These are phyloP conservation scores for Drosophila mimetica DNA, from an alignment of 2,888 invertebrate genomes.

Conservation along the genomic window DNA sequence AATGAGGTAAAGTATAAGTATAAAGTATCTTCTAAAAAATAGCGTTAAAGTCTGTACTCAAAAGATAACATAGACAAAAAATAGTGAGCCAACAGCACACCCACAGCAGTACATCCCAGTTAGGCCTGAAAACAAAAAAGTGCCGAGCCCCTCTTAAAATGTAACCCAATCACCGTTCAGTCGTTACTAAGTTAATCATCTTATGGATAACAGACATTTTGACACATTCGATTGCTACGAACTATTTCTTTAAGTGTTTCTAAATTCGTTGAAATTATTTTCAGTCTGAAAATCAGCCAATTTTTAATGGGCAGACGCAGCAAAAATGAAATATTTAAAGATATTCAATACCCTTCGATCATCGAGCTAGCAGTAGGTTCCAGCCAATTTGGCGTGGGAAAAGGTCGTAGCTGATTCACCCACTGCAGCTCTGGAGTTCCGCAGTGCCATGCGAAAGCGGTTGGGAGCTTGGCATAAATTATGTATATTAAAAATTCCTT, in stretches of 20 bases:
- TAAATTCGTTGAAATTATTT: too few relatives aligned
- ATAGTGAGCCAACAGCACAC: constrained; percentile 5
- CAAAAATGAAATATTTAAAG: not conserved
- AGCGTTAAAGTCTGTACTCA: constrained; percentile 15
- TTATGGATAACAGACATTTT: constrained; percentile 65
- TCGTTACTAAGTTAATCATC: not conserved
- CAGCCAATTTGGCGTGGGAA: not conserved
- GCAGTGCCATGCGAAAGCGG: too few relatives aligned
- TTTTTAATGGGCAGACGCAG: constrained; percentile 31
- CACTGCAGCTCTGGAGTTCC: too few relatives aligned
- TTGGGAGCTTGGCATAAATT: constrained; percentile 45
- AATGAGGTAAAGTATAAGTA: constrained; percentile 83
- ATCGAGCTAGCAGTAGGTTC: too few relatives aligned
- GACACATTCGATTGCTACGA: constrained; percentile 61
- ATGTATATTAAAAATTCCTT: constrained; percentile 79
- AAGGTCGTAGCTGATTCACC: too few relatives aligned
- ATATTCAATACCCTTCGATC: too few relatives aligned
- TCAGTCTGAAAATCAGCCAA: constrained; percentile 15
- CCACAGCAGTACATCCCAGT: constrained; percentile 6
- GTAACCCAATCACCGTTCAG: not conserved
- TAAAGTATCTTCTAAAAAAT: constrained; percentile 52
- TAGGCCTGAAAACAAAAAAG: constrained; percentile 42
- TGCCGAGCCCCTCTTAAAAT: constrained; percentile 5
- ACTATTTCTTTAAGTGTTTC: constrained; percentile 2
- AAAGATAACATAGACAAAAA: constrained; percentile 4